Percentiles rank a stretch among this genome's conserved stretches.
Evolutionary conservation across 2,888 invertebrate species (phyloP).

Genomic region (Tortricodes alternella): DNA sequence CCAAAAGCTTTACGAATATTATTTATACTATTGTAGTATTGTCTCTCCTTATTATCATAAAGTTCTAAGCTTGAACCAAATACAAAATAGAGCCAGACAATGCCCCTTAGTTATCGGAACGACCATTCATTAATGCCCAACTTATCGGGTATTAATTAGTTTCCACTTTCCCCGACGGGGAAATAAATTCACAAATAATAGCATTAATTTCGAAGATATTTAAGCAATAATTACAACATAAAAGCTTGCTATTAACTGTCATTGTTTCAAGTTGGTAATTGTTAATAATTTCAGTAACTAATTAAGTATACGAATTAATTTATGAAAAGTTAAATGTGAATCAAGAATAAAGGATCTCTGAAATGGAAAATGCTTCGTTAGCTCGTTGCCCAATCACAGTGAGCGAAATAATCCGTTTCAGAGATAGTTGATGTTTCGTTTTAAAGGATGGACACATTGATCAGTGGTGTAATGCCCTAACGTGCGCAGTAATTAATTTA

Average conservation of each 20-base stretch:
- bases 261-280: background rate
- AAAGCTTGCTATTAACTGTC: background rate
- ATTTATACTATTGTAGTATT: background rate
- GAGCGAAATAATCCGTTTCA: background rate
- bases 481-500: no score
- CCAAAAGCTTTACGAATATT: background rate
- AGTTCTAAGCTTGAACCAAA: slow-evolving; percentile 1
- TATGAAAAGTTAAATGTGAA: background rate
- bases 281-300: no score
- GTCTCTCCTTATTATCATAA: background rate
- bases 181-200: slow-evolving; percentile 4
- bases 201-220: background rate
- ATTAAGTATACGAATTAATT: background rate
- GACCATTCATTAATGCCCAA: slow-evolving; percentile 15
- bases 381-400: slow-evolving; percentile 17
- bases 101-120: slow-evolving; percentile 12
- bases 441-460: slow-evolving; percentile 6
- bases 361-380: slow-evolving; percentile 23
- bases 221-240: background rate
- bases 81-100: slow-evolving; percentile 1
- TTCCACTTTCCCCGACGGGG: slow-evolving; percentile 4
- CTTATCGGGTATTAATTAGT: slow-evolving; percentile 23
- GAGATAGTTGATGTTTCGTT: slow-evolving; percentile 17
- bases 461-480: background rate
- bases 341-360: background rate